Percentiles rank a stretch among this genome's conserved stretches.
Evolutionary conservation across 2,888 invertebrate species (phyloP).

Genomic region (Agrotis exclamationis): DNA sequence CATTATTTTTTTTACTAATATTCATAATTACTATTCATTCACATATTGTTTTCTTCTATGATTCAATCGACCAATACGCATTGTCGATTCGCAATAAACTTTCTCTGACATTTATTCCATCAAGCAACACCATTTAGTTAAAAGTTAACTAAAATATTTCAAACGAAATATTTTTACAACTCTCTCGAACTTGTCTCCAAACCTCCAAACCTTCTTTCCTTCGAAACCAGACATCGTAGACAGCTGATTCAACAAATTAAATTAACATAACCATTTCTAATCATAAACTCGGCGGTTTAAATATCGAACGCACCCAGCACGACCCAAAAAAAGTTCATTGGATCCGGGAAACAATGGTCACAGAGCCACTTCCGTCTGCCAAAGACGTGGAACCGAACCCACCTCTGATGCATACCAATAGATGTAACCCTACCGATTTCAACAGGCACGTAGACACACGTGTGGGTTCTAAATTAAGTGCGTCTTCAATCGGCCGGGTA

Average conservation of each 20-base stretch:
- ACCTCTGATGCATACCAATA: conserved; percentile 79
- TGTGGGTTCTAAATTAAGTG: conserved; percentile 24
- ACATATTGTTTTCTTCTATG: conserved; percentile 14
- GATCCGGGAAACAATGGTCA: conserved; percentile 83
- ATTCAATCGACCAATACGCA: background rate
- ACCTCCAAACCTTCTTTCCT: conserved; percentile 31
- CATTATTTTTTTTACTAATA: conserved; percentile 15
- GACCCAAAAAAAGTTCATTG: conserved; percentile 85
- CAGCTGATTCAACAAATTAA: conserved; percentile 66
- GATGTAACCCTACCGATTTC: conserved; percentile 67
- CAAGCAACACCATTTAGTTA: conserved; percentile 26
- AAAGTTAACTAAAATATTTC: conserved; percentile 38
- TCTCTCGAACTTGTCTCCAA: conserved; percentile 9
- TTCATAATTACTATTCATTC: conserved; percentile 2
- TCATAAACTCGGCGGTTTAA: conserved; percentile 53
- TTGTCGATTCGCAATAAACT: conserved; percentile 40
- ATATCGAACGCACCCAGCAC: conserved; percentile 64
- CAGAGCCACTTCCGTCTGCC: conserved; percentile 80
- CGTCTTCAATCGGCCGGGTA: conserved; percentile 50
- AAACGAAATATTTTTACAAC: conserved; percentile 31
- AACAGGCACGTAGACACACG: conserved; percentile 50
- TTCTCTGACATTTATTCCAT: conserved; percentile 43
- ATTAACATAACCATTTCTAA: conserved; percentile 59
- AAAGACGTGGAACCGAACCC: conserved; percentile 75
- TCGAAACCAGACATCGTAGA: conserved; percentile 42